Base-by-base conservation (phyloP, 2,113 vertebrate species). In the Microtus montanus region DNA sequence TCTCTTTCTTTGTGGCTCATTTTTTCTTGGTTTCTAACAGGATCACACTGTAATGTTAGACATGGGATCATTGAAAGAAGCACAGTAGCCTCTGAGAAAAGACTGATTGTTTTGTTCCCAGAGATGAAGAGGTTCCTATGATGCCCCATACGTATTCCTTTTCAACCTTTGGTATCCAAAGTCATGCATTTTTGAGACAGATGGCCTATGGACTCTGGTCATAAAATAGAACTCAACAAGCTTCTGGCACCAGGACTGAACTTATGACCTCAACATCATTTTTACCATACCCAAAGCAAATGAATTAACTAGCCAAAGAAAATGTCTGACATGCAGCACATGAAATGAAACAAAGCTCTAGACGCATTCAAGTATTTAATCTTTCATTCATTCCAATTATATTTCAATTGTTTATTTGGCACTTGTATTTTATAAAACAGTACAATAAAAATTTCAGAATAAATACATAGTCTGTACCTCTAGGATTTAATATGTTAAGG, bases 191-290 rank as follows among this genome's bases (percentile, higher is more conserved):
- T 94, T 90, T 38, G 78, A 96, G 96, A 96, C 94, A 97, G 94
- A 88, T 97, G 96, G 96, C 19, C 71, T 78, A 35, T 93, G 92
- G 66, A 75, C 73, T 93, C 86, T 84, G 88, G 44, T 79, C 63
- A 84, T 94, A 86, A 97, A 97, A 95, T 20, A 89, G 68, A 96
- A 44, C 85, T 86, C 92, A 78, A 85, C 93, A 97, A 90, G 70
- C 93, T 80, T 44, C 90, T 96, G 82, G 87, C 87, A 95, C 61
- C 80, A 93, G 92, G 41, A 71, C 68, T 98, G 95, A 97, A 98
- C 85, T 96, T 96, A 68, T 96, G 96, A 96, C 96, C 90, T 93
- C 61, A 7, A 30, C 3, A 0, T 89, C 24, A 2, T 96, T 97
- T 96, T 90, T 22, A 96, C 74, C 61, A 75, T 49, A 95, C 9